Base-by-base conservation (phyloP, 2,797 vertebrate species). In the Tragopan temminckii region DNA sequence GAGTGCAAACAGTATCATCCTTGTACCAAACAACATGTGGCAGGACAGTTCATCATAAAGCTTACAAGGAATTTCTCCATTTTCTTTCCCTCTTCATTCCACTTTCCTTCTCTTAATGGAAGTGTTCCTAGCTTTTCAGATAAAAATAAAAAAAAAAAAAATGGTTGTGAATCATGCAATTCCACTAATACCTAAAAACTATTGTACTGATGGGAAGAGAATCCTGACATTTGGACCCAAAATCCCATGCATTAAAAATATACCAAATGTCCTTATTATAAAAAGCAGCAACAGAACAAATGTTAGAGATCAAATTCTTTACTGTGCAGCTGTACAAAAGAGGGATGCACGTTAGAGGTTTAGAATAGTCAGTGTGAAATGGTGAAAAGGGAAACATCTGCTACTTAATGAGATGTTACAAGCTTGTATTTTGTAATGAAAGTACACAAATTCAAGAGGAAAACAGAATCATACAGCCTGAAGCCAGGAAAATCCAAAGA, bases 401-500 rank as follows among this genome's bases (percentile, higher is more conserved):
- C 72, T 68, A 84, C 33, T 19, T 79, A 92, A 91, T 81, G 87
- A 88, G 77, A 90, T 74, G 74, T 61, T 83, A 85, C 55, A 87
- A 67, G 76, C 75, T 85, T 88, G 46, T 66, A 55, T 80, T 91
- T 50, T 92, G 55, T 61, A 94, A 55, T 36, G 59, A 67, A 89
- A 92, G 81, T 64, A 72, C n/a, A 88, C 58, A 92, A 88, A 94
- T 79, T 61, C 69, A 74, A 67, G 80, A 84, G 89, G 43, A 89
- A 96, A 92, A 93, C 14, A 66, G 81, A 87, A n/a, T 77, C 48
- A 42, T 62, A 62, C 82, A 91, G 89, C 87, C 92, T 69, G 59
- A 92, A 94, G 90, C 85, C 87, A 95, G 82, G 89, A 95, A 95
- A 94, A 95, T 89, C 89, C 68, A 66, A 7, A 0, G 6, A 95